phyloP scores from a whole-genome alignment of 2,888 invertebrate species.

The Chrysolina oricalcia region DNA sequence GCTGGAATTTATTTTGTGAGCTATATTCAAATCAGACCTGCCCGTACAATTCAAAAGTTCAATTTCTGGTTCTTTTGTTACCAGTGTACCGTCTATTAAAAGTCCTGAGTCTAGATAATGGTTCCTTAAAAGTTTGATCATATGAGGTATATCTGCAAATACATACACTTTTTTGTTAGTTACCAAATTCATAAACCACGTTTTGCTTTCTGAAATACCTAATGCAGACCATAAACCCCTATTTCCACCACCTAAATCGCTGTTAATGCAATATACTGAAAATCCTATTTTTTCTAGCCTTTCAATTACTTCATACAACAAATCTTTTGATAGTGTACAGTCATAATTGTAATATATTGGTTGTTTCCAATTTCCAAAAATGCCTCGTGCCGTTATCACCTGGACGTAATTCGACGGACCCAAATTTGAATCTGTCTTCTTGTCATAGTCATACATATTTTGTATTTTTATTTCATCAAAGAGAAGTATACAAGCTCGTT shows the following conservation, averaged over 20 bases:
- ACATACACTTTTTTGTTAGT: constrained; percentile 42
- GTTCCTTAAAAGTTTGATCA: constrained; percentile 51
- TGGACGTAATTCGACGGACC: constrained; percentile 21
- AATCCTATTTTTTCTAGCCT: constrained; percentile 52
- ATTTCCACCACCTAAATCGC: constrained; percentile 53
- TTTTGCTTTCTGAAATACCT: constrained; percentile 45
- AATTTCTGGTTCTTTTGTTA: constrained; percentile 50
- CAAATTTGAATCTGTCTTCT: constrained; percentile 20
- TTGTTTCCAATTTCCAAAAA: constrained; percentile 35
- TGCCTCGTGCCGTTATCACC: constrained; percentile 29
- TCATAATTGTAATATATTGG: constrained; percentile 46
- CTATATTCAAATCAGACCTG: constrained; percentile 48
- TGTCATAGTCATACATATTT: constrained; percentile 33
- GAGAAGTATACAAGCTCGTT: constrained; percentile 48
- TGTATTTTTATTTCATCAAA: constrained; percentile 56
- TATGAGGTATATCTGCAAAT: constrained; percentile 53
- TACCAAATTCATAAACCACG: constrained; percentile 42
- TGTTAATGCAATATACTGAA: constrained; percentile 55
- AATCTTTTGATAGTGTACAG: constrained; percentile 41
- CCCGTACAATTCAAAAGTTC: constrained; percentile 48
- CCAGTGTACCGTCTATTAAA: constrained; percentile 42
- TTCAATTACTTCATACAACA: constrained; percentile 21
- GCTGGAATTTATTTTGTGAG: constrained; percentile 40
- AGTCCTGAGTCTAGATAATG: constrained; percentile 51
- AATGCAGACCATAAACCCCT: constrained; percentile 44